Evolutionary conservation across 2,888 invertebrate species (phyloP), one percentile per base, ranked within the genome.

Genomic region (Stenurella melanura): DNA sequence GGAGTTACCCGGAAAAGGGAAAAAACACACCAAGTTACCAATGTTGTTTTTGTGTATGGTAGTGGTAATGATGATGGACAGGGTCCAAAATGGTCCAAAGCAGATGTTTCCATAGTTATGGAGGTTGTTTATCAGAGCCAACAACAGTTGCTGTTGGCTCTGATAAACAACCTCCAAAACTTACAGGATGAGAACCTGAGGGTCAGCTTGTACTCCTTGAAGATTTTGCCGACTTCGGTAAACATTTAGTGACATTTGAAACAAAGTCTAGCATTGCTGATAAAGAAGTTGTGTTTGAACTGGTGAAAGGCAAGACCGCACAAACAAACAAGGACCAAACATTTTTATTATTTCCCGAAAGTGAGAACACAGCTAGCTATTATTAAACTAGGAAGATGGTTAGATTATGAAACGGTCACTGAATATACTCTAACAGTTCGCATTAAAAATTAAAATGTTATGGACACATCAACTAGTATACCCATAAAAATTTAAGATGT

Each of bases 131-230:
- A n/a, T n/a, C n/a, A n/a, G n/a, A n/a, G n/a, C n/a, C n/a, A n/a
- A n/a, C n/a, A n/a, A n/a, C n/a, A n/a, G n/a, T 93, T 80, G 95
- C 98, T 34, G 96, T 97, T 7, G 96, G 95, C 86, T 96, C 95
- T n/a, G 95, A 94, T 88, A 96, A 95, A 90, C 96, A 95, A 89
- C 94, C 94, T 81, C 97, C 96, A 50, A 92, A 92, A 64, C 96
- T 97, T 86, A 92, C 92, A 70, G 90, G 91, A 81, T 91, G 91
- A 79, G 92, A 92, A n/a, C 86, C 90, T 76, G 91, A 92, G 78
- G 74, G 66, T n/a, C 68, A 58, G 50, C 93, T 94, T 78, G 91
- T 91, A 82, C 91, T 96, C 73, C 92, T 92, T 85, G 96, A 97
- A 90, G 94, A 95, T 89, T 94, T 93, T 83, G 92, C 91, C 42